Evolutionary conservation across 1,140 invertebrate species (phyloP), one percentile per base, ranked within the genome.

Genomic region (Hyposmocoma kahamanoa): DNA sequence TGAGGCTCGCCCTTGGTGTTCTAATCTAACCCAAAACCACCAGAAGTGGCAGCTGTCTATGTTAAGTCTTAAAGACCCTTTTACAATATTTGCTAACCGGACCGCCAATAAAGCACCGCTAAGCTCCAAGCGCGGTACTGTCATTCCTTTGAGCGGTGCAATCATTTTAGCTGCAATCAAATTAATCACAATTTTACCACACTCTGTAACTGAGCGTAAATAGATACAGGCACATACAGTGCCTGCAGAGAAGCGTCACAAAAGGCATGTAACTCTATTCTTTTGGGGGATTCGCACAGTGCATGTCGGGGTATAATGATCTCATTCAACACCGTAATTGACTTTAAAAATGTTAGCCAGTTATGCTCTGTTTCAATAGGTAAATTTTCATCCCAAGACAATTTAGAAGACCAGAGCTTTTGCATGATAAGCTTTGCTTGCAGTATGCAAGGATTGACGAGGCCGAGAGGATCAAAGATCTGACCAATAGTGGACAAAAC

Each of bases 391-490:
- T 43, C 42, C 42, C 42, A 43, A 9, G 42, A 43, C 3, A 28
- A 11, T 15, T 43, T 22, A 2, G 11, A 5, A 24, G 15, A n/a
- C 21, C 42, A 43, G 3, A 43, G 22, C 17, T 17, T 43, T 43
- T 43, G 42, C 8, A 43, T 3, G 18, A 43, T 43, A 6, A 43
- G 3, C 18, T 43, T 43, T 9, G 20, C 20, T 26, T 43, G 42
- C n/a, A 43, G 9, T 9, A 43, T 24, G 17, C 20, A 24, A 2
- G 42, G 42, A 17, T 24, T 22, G 17, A 43, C 18, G 26, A 43
- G 21, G 26, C 42, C 42, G 3, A 43, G 22, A 24, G 42, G 42
- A 18, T 43, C 42, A 43, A 43, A 43, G 5, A 26, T 28, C 10
- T 43, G 21, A 11, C 6, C 42, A 10, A 43, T 22, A 24, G 22